These are phyloP conservation scores for Psilopogon haemacephalus DNA, from an alignment of 2,113 vertebrate genomes.

Conservation along the genomic window DNA sequence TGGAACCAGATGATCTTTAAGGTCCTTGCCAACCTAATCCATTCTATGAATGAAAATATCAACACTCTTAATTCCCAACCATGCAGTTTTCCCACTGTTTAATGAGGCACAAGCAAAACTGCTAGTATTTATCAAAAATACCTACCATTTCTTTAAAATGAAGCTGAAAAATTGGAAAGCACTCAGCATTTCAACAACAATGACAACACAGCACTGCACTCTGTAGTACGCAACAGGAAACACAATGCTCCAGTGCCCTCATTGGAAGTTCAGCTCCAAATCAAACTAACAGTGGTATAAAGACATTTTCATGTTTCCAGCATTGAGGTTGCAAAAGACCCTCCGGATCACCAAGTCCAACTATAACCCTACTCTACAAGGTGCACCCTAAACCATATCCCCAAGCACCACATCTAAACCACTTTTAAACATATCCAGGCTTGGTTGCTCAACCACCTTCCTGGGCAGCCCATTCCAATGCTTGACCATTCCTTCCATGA, in stretches of 20 bases:
- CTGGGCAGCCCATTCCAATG: too few species aligned
- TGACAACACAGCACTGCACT: background rate
- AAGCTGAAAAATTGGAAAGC: background rate
- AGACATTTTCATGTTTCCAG: background rate
- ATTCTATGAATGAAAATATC: background rate
- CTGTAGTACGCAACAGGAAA: background rate
- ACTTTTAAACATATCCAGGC: too few species aligned
- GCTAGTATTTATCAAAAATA: background rate
- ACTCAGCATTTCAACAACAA: background rate
- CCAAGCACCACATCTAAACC: too few species aligned
- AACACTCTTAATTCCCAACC: background rate
- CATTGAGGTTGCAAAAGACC: too few species aligned
- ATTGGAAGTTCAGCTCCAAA: background rate
- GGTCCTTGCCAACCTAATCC: too few species aligned
- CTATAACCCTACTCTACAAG: background rate
- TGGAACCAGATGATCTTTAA: too few species aligned
- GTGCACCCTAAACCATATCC: too few species aligned
- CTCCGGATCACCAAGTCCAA: background rate
- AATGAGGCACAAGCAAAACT: background rate
- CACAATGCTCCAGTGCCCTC: background rate
- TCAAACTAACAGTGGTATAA: background rate
- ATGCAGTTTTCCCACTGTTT: background rate
- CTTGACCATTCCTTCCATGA: too few species aligned
- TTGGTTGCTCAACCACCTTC: too few species aligned
- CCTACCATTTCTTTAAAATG: background rate